Conservation (phyloP, 2,797 vertebrate genomes). For the Chlorospingus flavigularis region DNA sequence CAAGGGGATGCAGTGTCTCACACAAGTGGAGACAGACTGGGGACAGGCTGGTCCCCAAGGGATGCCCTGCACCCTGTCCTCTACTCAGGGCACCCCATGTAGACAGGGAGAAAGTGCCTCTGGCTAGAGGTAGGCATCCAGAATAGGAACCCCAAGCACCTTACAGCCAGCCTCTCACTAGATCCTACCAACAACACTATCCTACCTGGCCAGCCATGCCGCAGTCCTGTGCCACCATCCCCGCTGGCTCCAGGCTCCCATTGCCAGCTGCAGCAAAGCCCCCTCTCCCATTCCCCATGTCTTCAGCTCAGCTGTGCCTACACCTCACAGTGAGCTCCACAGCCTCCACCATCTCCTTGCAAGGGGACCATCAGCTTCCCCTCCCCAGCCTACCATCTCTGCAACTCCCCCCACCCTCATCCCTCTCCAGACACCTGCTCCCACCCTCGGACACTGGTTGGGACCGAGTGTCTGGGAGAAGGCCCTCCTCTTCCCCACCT, state of each 20-base stretch:
- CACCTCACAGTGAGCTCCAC: background rate
- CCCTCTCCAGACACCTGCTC: background rate
- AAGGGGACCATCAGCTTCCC: background rate
- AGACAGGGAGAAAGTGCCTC: background rate
- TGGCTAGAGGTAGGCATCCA: background rate
- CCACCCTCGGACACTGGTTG: background rate
- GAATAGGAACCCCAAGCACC: background rate
- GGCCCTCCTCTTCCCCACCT: background rate
- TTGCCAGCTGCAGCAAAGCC: background rate
- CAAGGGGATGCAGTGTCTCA: background rate
- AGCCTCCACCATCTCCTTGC: background rate
- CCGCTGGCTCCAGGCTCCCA: fast-evolving
- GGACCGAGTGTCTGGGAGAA: background rate
- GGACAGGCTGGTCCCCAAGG: background rate
- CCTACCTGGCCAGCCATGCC: background rate
- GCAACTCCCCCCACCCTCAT: background rate
- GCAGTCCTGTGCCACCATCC: no score
- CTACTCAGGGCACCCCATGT: fast-evolving
- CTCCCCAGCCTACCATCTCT: background rate
- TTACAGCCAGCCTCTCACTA: background rate
- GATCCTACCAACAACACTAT: background rate
- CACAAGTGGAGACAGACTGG: background rate
- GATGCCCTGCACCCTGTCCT: background rate
- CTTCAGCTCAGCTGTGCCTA: background rate
- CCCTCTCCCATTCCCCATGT: background rate